phyloP scores from a whole-genome alignment of 2,888 invertebrate genomes.

The Chalcosyrphus nemorum region DNA sequence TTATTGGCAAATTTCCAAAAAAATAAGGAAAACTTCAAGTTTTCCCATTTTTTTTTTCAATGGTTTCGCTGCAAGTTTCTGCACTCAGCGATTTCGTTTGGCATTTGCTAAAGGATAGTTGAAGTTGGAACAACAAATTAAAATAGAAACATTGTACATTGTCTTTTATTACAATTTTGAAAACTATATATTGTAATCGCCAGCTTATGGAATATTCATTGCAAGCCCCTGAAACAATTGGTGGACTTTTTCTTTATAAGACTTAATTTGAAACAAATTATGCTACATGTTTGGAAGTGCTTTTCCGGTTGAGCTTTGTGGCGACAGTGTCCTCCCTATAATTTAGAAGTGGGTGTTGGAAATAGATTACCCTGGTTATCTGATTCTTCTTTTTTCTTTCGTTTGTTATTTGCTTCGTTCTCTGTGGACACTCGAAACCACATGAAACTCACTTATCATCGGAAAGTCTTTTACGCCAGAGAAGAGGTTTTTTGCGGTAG shows the following conservation, averaged over 20 bases:
- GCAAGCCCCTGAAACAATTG: slow-evolving; percentile 8
- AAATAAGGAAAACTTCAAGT: slow-evolving; percentile 38
- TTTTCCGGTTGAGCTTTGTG: neutral
- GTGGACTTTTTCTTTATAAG: neutral
- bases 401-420: neutral
- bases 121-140: slow-evolving; percentile 34
- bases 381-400: neutral
- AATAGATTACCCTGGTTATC: slow-evolving; percentile 14
- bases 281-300: slow-evolving; percentile 1
- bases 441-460: neutral
- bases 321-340: slow-evolving; percentile 6
- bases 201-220: neutral
- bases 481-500: neutral
- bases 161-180: slow-evolving; percentile 37
- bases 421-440: neutral
- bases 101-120: neutral
- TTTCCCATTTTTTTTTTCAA: no score
- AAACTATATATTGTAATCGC: neutral
- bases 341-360: slow-evolving; percentile 29
- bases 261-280: slow-evolving; percentile 31
- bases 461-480: neutral
- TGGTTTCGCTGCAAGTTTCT: slow-evolving; percentile 39
- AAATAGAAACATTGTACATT: slow-evolving; percentile 44
- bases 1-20: slow-evolving; percentile 62
- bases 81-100: slow-evolving; percentile 7